Base-by-base conservation (phyloP, 2,888 invertebrate species). In the Augochlorella aurata region DNA sequence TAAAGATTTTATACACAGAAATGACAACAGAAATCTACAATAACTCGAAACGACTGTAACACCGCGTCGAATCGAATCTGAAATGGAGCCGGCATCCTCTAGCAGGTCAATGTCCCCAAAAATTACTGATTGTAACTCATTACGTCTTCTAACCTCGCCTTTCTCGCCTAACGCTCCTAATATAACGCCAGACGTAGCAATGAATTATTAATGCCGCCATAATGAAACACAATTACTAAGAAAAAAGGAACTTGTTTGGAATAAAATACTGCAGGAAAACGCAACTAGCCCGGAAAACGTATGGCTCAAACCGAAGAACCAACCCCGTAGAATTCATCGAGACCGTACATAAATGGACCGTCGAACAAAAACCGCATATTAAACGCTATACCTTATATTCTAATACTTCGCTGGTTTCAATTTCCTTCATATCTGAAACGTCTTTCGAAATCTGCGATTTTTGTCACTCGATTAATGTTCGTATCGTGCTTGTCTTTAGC, bases 181-280 rank as follows among this genome's bases (percentile, higher is more conserved):
- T 70, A 70, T 12, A 79, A 66, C 73, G 49, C 50, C 50, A 70
- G 45, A 44, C 81, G 50, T 66, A 38, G 45, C 63, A 71, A 79
- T 81, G 81, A 81, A 81, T 81, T 79, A 81, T 81, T 79, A 79
- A 81, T 81, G 79, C 24, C 9, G 45, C 66, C 29, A 67, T 74
- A 70, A 81, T 74, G 70, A 58, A 70, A 79, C 66, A 79, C 79
- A 81, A 70, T 81, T 79, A 70, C 79, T 54, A 47, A 21, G 69
- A 74, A 78, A 66, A 72, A 67, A 71, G 38, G 66, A 61, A 47
- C 49, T 54, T 2, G 21, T 66, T 38, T 24, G 47, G 69, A 69
- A 65, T 24, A 66, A 24, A n/a, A 8, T 38, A 70, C 18, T 1
- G 2, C 14, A 50, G 44, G 45, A 47, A 58, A 68, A 54, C 61